Base-by-base conservation (phyloP, 2,797 vertebrate genomes). In the Stomatorhinus walkeri region DNA sequence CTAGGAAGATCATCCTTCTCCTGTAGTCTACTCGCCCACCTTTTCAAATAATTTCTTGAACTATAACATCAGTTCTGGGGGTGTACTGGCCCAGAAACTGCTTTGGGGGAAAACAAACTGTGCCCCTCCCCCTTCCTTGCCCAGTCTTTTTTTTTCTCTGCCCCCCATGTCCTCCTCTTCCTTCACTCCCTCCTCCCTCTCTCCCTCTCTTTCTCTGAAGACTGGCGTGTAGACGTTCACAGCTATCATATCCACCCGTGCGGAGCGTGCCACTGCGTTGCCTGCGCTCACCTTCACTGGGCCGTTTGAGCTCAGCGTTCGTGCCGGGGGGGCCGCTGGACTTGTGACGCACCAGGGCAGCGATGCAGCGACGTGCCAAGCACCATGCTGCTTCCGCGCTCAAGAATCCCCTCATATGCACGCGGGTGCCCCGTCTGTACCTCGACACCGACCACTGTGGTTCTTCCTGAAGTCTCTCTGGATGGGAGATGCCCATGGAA, bases 401-500 rank as follows among this genome's bases (percentile, higher is more conserved):
- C 51, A 28, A 6, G 36, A 28, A 19, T 9, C 0, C 32, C 51
- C n/a, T 36, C 32, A 10, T 14, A 3, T 16, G 28, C 32, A 14
- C 8, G 3, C 14, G n/a, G 2, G 52, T 68, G 90, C 90, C 87
- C 90, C 92, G 91, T 93, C 92, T 88, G 87, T 91, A 89, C 90
- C 91, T 89, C 28, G 92, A 85, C 79, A 14, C 32, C 24, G 40
- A 54, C 24, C 72, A 10, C 49, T 12, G 4, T 40, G 2, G 68
- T 3, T 46, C 52, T 9, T 79, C 87, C 61, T 59, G 79, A 64
- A 84, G 54, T 59, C 28, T 28, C n/a, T 12, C 9, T 54, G 48
- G 56, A 85, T 52, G 88, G 54, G 79, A 64, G 24, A 40, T 89
- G 81, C 88, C 89, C 91, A 96, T 96, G 96, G 96, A 96, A 91